Base-by-base conservation (phyloP, 2,113 vertebrate genomes). In the Spea multiplicata region DNA sequence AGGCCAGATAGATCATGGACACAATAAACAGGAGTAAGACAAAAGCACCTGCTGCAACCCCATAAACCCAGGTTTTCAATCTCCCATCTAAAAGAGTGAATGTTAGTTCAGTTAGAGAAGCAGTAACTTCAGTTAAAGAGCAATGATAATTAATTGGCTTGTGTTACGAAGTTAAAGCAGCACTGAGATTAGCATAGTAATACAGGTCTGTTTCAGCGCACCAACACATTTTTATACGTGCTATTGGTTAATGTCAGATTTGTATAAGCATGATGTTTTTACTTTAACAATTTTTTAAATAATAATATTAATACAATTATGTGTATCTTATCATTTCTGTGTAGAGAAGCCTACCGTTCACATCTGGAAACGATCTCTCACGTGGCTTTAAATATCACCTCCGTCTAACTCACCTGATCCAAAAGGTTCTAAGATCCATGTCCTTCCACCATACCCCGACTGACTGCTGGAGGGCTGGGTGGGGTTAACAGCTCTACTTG, bases 1-100 rank as follows among this genome's bases (percentile, higher is more conserved):
- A 99, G 88, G 96, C 97, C 91, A 99, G 93, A 92, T 99, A 99
- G 92, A 96, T 95, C 97, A 99, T 97, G 91, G 97, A 99, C 90
- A 96, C 91, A 91, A 99, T 91, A 94, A 99, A 99, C 89, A 99
- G 92, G 90, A 99, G 92, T 85, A 99, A 95, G 87, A 99, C 97
- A 89, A 97, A 94, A 80, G 93, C 95, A 83, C 97, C 97, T 44
- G 96, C 96, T 81, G 96, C 95, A 84, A 98, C 97, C 83, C 97
- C 97, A 57, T 98, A 99, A 88, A 99, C 97, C 97, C 97, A 99
- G 86, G 95, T 97, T 95, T 99, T 99, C 92, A 99, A 90, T 90
- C 91, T 95, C 82, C 97, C 97, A 90, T 99, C 97, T 99, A 91
- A 91, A 92, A 85, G 85, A 93, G 89, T 45, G 80, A 83, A 91